These are phyloP conservation scores for Eudasyphora cyanicolor DNA, from an alignment of 2,888 invertebrate genomes.

Conservation along the genomic window DNA sequence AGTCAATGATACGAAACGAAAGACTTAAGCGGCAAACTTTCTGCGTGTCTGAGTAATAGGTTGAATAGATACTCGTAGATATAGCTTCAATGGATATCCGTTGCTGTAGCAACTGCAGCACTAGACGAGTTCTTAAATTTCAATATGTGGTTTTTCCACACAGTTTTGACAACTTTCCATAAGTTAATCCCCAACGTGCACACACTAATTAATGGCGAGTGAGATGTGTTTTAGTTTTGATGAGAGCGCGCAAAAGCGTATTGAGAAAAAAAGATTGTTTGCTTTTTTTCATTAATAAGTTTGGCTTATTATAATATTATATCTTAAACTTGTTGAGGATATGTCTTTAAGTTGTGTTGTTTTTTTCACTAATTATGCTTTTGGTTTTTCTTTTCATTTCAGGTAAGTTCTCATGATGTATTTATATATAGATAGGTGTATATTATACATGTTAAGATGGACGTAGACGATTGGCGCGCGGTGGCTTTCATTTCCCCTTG, in stretches of 20 bases:
- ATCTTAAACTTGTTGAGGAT: neutral
- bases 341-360: neutral
- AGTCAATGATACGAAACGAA: neutral
- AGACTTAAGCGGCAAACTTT: slow-evolving; percentile 29
- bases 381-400: slow-evolving; percentile 46
- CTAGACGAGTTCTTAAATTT: neutral
- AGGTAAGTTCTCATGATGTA: slow-evolving; percentile 60
- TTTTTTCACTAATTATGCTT: slow-evolving; percentile 32
- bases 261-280: no score
- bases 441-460: neutral
- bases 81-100: no score
- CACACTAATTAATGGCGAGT: neutral
- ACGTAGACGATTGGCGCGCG: neutral
- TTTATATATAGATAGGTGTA: neutral
- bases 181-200: no score
- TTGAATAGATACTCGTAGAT: no score
- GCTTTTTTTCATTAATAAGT: no score
- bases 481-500: neutral
- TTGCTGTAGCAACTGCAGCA: neutral
- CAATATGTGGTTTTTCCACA: neutral
- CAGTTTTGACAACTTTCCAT: slow-evolving; percentile 2
- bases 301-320: no score
- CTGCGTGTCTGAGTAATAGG: neutral
- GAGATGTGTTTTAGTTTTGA: neutral
- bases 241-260: neutral